Base-by-base conservation (phyloP, 2,113 vertebrate species). In the Epinephelus cyanopodus region DNA sequence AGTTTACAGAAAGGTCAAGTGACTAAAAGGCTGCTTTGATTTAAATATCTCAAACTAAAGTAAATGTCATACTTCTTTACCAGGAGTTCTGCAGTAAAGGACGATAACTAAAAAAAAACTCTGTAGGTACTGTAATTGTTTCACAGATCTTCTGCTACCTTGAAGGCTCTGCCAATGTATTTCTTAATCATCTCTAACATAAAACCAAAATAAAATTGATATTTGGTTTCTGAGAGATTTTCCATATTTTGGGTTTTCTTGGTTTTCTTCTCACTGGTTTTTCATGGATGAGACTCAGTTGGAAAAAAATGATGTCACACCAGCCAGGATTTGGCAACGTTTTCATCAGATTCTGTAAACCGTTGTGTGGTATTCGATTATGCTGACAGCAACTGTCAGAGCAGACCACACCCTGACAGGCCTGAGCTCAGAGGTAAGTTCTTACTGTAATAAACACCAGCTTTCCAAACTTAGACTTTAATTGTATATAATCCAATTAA, bases 1-100 rank as follows among this genome's bases (percentile, higher is more conserved):
- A 83, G 58, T 77, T 88, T 54, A 56, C 45, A 25, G 25, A 86
- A 91, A 87, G 84, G 87, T 90, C 83, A 89, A 77, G 65, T 18
- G 57, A 76, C 48, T 81, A 29, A 78, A 73, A 39, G 54, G 39
- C 56, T 65, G 50, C 63, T 75, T 68, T 83, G 67, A 82, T 80
- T 52, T 62, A 75, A 86, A 77, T 70, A 83, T 72, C 50, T 83
- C 69, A 64, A 39, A 64, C 47, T 29, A 77, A 63, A 76, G 50
- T 68, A 88, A 86, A 91, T 88, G 79, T 66, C 86, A 75, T 73
- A 70, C 54, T 82, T 64, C 6, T 61, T 76, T n/a, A 64, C 53
- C 42, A 21, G 18, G 54, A 23, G 52, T 53, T 82, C 50, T 53
- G 79, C 64, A 37, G 39, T 3, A 14, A 14, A 48, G 23, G 45